These are phyloP conservation scores for Diabrotica undecimpunctata DNA, from an alignment of 1,140 invertebrate species.

Conservation along the genomic window DNA sequence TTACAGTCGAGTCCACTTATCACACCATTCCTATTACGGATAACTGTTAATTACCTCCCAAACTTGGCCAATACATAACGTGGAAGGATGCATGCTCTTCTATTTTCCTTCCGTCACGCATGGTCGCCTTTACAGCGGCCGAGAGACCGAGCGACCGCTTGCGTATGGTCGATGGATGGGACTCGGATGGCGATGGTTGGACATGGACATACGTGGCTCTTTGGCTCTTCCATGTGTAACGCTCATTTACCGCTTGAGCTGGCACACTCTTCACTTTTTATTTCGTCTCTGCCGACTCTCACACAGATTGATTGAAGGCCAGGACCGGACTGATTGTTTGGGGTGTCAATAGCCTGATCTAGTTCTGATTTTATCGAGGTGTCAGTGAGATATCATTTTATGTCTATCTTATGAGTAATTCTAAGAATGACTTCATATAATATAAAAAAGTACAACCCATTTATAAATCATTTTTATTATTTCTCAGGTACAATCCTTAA, in stretches of 20 bases:
- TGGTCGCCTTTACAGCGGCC: neutral
- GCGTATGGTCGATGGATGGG: neutral
- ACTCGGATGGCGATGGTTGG: neutral
- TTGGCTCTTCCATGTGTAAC: constrained; percentile 20
- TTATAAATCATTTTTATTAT: too few relatives aligned
- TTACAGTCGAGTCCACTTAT: too few relatives aligned
- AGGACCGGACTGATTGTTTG: neutral
- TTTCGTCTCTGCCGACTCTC: neutral
- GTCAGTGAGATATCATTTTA: too few relatives aligned
- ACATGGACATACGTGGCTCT: constrained; percentile 1
- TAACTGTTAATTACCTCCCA: too few relatives aligned
- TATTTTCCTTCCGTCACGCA: neutral
- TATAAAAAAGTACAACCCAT: too few relatives aligned
- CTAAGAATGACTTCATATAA: too few relatives aligned
- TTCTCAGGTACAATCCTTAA: too few relatives aligned
- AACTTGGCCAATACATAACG: neutral
- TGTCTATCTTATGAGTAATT: too few relatives aligned
- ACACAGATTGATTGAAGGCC: neutral
- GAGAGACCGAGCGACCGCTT: too few relatives aligned
- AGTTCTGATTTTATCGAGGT: too few relatives aligned
- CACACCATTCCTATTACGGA: too few relatives aligned
- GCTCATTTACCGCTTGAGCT: constrained; percentile 23
- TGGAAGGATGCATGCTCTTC: neutral
- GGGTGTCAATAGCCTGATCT: too few relatives aligned
- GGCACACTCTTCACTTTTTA: constrained; percentile 5